Base-by-base conservation (phyloP, 2,888 invertebrate genomes). In the Athalia rosae region DNA sequence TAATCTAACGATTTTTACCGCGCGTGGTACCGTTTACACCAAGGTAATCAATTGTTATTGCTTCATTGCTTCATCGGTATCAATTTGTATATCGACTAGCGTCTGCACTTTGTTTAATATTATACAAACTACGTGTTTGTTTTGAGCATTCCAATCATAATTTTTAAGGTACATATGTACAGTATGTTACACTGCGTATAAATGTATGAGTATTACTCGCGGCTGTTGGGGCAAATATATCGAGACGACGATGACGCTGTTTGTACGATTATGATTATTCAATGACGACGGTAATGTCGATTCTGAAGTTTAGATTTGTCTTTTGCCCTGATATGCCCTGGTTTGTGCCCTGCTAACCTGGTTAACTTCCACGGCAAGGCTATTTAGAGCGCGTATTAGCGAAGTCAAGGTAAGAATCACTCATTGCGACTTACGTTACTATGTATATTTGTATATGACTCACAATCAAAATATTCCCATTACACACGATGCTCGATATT, bases 331-430 rank as follows among this genome's bases (percentile, higher is more conserved):
- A 45, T 71, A 58, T 71, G 71, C 45, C 71, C 71, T 71, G 71
- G 71, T 53, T 53, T 53, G 85, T 86, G 88, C 83, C 85, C 88
- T 85, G 87, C 86, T 88, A 87, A 88, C 88, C 88, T 83, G 85
- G 86, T 87, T 86, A 53, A 66, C 47, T 71, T n/a, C 76, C 45
- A 66, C 45, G 50, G 76, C 76, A 66, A 76, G 63, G 63, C 66
- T 66, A 66, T 76, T 76, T 76, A 76, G 63, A 64, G 45, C 76
- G 56, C 56, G 50, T 66, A 66, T 47, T 76, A 62, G 66, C 66
- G 45, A 64, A 64, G 76, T 76, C 76, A 76, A 76, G 76, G 76
- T 67, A 76, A 66, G 56, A 71, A 71, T 71, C 58, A 58, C 56
- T 58, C 50, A n/a, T 53, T 41, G 43, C 58, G 71, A 45, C 45